Percentiles rank a stretch among this genome's conserved stretches.
Evolutionary conservation across 2,888 invertebrate species (phyloP).

Genomic region (Scaptomyza parva): DNA sequence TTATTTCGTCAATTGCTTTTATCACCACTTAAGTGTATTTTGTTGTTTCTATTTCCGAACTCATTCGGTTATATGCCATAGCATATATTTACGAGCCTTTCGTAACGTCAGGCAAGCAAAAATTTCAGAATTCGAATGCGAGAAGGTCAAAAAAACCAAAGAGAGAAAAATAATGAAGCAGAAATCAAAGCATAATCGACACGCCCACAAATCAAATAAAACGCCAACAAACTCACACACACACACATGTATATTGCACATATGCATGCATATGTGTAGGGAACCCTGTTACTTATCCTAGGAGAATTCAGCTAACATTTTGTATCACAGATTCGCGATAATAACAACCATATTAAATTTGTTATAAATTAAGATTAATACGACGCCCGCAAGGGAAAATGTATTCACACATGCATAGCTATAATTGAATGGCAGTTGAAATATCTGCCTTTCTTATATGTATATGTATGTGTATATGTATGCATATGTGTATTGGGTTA

Average conservation of each 20-base stretch:
- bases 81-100: too few relatives aligned
- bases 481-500: background rate
- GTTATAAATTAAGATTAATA: conserved; percentile 76
- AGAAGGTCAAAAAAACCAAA: conserved; percentile 5
- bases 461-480: too few relatives aligned
- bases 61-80: background rate
- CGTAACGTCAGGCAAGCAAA: too few relatives aligned
- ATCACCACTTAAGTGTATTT: conserved; percentile 68
- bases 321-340: conserved; percentile 8
- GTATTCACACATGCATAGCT: background rate
- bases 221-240: conserved; percentile 30
- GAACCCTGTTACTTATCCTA: conserved; percentile 45
- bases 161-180: conserved; percentile 21
- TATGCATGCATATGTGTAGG: conserved; percentile 53
- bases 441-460: too few relatives aligned
- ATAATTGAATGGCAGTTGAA: conserved; percentile 20
- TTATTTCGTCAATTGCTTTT: background rate
- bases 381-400: conserved; percentile 44
- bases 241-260: conserved; percentile 59
- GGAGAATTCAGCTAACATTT: conserved; percentile 43
- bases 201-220: conserved; percentile 38
- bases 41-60: background rate
- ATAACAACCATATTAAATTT: conserved; percentile 66
- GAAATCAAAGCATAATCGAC: conserved; percentile 19
- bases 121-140: conserved; percentile 13